Base-by-base conservation (phyloP, 2,888 invertebrate species). In the Poecilus cupreus region DNA sequence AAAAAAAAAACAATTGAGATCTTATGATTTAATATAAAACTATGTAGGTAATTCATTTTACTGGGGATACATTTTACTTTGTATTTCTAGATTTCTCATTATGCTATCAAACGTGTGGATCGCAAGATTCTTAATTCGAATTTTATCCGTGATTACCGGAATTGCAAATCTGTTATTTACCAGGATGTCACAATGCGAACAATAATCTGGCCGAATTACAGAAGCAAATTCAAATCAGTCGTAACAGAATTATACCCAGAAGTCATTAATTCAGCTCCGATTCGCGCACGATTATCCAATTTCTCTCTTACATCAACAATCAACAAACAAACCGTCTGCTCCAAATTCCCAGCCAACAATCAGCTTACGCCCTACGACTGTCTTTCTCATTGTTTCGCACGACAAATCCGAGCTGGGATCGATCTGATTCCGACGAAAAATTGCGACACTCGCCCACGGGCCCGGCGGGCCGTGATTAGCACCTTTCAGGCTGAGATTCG, bases 381-480 rank as follows among this genome's bases (percentile, higher is more conserved):
- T 5, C n/a, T 43, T 11, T 43, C n/a, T 43, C 20, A 72, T 72
- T 72, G 72, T 72, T 72, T 72, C 72, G 72, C 72, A 72, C 46
- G 72, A 72, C 72, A 72, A 72, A 72, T 37, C 72, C 72, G 10
- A 43, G 4, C 5, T 13, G 18, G 22, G 20, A 43, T 72, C 72
- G 46, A 72, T 39, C 20, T 72, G 72, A 72, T 72, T 72, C 39
- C 72, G 39, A 72, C 22, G 24, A 72, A 72, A 46, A 72, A 72
- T 72, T 72, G 72, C 72, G 46, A 72, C 72, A 72, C 20, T 43
- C 72, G 46, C 72, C 72, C 22, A 72, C 32, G 4, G 32, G 6
- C 8, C 1, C 8, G 32, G 32, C 32, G 32, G 32, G 8, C 6
- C 72, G 26, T 64, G 64, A 37, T 26, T 64, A 16, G 16, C 16